Percentiles rank a stretch among this genome's conserved stretches.
Conservation (phyloP, 2,797 vertebrate species). For the Cyprinella venusta region DNA sequence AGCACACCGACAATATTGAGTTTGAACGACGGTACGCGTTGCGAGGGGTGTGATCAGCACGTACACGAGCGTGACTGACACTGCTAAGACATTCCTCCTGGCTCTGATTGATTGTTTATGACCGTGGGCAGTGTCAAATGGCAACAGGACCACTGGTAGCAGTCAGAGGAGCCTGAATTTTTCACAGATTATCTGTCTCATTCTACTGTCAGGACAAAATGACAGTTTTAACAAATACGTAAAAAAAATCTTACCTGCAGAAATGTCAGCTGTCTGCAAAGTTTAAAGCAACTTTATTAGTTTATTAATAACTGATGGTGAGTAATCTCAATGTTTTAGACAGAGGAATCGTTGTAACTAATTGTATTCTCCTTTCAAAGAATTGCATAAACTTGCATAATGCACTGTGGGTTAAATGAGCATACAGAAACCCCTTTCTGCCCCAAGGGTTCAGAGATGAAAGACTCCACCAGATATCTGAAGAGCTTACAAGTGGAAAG, state of each 20-base stretch:
- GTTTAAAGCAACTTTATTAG: background rate
- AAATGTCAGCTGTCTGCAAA: background rate
- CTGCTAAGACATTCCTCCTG: too few relatives aligned
- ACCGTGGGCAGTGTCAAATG: too few relatives aligned
- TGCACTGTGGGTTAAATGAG: slow-evolving; percentile 18
- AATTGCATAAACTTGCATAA: slow-evolving; percentile 43
- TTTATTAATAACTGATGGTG: slow-evolving; percentile 12
- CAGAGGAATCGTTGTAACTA: background rate
- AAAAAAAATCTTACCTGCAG: background rate
- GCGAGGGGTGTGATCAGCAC: too few relatives aligned
- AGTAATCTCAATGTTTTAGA: slow-evolving; percentile 1
- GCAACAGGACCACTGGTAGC: too few relatives aligned
- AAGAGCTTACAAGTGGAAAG: slow-evolving; percentile 21
- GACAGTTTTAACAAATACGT: too few relatives aligned
- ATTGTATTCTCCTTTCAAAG: slow-evolving; percentile 16
- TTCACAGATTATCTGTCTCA: too few relatives aligned
- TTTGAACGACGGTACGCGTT: too few relatives aligned
- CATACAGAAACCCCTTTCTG: background rate
- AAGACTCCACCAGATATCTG: slow-evolving; percentile 17
- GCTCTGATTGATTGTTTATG: too few relatives aligned
- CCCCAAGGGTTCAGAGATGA: slow-evolving; percentile 40
- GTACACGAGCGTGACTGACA: too few relatives aligned
- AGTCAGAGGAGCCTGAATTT: too few relatives aligned
- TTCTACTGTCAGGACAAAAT: too few relatives aligned
- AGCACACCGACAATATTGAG: too few relatives aligned